Percentiles rank a stretch among this genome's conserved stretches.
Evolutionary conservation across 2,888 invertebrate species (phyloP).

Genomic region (Apantesis nais): DNA sequence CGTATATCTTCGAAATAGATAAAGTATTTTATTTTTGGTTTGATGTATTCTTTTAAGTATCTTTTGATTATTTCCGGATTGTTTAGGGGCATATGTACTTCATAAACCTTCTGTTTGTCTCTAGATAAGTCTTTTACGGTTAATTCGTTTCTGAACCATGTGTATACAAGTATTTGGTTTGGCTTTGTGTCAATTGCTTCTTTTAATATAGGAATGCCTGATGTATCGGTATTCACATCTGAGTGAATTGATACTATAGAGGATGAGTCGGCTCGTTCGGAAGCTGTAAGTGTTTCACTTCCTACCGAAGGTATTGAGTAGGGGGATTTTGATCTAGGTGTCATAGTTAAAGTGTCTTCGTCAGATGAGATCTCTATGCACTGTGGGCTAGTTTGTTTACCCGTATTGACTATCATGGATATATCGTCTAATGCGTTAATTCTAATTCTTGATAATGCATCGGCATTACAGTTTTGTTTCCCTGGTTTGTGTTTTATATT

Average conservation of each 20-base stretch:
- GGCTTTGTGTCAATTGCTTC: constrained; percentile 52
- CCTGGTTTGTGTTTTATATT: neutral
- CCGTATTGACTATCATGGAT: too few relatives aligned
- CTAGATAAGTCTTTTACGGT: constrained; percentile 40
- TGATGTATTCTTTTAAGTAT: constrained; percentile 44
- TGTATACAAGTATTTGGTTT: constrained; percentile 45
- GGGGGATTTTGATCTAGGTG: too few relatives aligned
- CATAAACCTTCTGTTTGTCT: constrained; percentile 43
- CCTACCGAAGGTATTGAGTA: too few relatives aligned
- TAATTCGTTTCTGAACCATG: constrained; percentile 38
- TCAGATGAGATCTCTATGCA: too few relatives aligned
- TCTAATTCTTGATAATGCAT: neutral
- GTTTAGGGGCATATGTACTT: constrained; percentile 42
- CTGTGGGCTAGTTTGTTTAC: too few relatives aligned
- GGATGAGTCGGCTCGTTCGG: neutral
- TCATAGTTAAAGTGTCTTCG: too few relatives aligned
- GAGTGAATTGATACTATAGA: neutral
- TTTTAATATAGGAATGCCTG: constrained; percentile 44
- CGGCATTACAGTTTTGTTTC: neutral
- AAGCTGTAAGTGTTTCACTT: neutral
- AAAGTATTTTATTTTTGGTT: constrained; percentile 40
- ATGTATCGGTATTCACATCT: constrained; percentile 13
- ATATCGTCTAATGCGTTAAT: neutral
- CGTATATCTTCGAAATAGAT: constrained; percentile 39
- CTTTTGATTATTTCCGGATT: constrained; percentile 37